A percentile compares a stretch with the other conserved stretches of the same genome.
Evolutionary conservation across 1,140 invertebrate species (phyloP).

Genomic region (Rhizoglyphus robini): DNA sequence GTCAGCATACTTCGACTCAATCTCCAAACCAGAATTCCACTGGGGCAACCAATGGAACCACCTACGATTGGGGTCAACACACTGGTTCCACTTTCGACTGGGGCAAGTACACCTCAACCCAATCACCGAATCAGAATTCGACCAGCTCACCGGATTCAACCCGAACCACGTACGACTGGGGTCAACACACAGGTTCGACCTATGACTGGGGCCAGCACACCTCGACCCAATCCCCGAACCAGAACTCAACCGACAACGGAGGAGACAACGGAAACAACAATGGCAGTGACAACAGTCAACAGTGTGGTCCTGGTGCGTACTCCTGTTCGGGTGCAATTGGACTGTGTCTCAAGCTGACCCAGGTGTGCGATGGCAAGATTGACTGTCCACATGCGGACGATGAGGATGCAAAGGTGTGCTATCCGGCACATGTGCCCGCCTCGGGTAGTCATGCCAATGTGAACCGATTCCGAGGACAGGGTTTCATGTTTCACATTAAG

Average conservation of each 20-base stretch:
- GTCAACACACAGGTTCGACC: constrained; percentile 4
- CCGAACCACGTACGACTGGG: constrained; percentile 14
- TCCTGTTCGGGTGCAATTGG: constrained; percentile 2
- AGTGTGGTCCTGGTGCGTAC: constrained; percentile 13
- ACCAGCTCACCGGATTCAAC: background rate
- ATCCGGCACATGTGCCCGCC: background rate
- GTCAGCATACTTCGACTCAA: background rate
- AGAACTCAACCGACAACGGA: background rate
- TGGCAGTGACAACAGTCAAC: background rate
- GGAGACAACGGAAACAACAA: background rate
- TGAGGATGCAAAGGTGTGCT: background rate
- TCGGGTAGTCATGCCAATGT: background rate
- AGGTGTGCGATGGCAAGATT: background rate
- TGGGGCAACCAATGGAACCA: background rate
- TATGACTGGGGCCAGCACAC: constrained; percentile 14
- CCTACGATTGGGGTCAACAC: constrained; percentile 12
- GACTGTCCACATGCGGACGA: constrained; percentile 14
- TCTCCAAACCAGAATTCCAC: background rate
- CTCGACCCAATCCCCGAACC: background rate
- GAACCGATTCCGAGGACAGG: constrained; percentile 10
- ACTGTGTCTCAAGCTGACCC: background rate
- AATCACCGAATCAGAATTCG: background rate
- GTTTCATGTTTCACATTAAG: constrained; percentile 5
- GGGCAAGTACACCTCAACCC: constrained; percentile 9
- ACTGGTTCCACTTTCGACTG: constrained; percentile 14